phyloP scores from a whole-genome alignment of 2,113 vertebrate genomes.

The Cyphomyrus plagiostoma region DNA sequence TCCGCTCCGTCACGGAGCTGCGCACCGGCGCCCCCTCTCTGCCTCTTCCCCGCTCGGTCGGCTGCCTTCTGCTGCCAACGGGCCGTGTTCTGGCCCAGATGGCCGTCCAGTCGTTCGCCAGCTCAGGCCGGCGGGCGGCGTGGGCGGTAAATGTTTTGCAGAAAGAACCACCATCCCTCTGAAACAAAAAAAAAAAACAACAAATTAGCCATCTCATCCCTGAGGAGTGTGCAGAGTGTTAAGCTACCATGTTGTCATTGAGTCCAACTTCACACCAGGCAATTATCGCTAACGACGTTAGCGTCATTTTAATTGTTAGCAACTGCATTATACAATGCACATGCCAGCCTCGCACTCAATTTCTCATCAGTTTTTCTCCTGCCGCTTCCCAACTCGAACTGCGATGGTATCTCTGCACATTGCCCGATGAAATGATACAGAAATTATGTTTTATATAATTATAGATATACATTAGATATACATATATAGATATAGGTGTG shows the following conservation, averaged over 20 bases:
- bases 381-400: constrained; percentile 35
- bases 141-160: not conserved
- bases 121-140: not conserved
- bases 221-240: constrained; percentile 6
- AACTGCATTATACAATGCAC: constrained; percentile 23
- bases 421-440: constrained; percentile 36
- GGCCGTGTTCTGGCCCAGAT: constrained; percentile 14
- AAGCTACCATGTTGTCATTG: constrained; percentile 26
- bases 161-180: not conserved
- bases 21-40: not conserved
- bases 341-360: constrained; percentile 37
- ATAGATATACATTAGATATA: too few relatives aligned
- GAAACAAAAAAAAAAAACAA: not conserved
- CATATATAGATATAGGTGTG: too few relatives aligned
- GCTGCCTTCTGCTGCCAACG: not conserved
- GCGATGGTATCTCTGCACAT: constrained; percentile 26
- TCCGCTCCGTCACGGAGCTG: not conserved
- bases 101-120: constrained; percentile 5
- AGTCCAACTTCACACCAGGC: constrained; percentile 23
- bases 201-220: constrained; percentile 8
- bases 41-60: not conserved
- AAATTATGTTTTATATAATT: constrained; percentile 15
- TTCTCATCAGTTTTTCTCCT: constrained; percentile 21
- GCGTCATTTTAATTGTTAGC: constrained; percentile 26
- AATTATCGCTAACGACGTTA: constrained; percentile 29